A percentile compares a stretch with the other conserved stretches of the same genome.
Conservation (phyloP, 2,113 vertebrate species). For the Pangasianodon gigas region DNA sequence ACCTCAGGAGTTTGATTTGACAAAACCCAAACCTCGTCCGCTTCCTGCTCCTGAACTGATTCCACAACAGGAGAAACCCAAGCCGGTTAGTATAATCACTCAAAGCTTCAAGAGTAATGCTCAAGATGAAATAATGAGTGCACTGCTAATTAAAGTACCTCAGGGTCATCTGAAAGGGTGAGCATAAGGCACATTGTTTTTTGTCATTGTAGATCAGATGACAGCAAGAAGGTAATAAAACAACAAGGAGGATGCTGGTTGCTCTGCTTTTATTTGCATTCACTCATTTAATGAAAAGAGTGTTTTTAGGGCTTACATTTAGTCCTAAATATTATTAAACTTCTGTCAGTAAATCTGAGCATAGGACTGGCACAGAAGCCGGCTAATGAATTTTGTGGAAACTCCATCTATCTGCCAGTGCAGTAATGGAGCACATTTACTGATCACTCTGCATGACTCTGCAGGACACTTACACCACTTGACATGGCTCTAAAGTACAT, state of each 20-base stretch:
- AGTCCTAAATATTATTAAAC: neutral
- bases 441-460: neutral
- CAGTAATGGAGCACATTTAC: neutral
- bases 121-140: neutral
- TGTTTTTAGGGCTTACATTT: neutral
- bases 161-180: neutral
- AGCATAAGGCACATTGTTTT: neutral
- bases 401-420: neutral
- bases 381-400: neutral
- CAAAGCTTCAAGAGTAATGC: neutral
- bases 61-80: slow-evolving; percentile 70
- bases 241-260: neutral
- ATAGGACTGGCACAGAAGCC: neutral
- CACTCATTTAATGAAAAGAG: neutral
- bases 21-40: slow-evolving; percentile 73
- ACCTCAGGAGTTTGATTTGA: slow-evolving; percentile 83
- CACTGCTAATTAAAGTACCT: neutral
- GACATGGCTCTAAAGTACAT: neutral
- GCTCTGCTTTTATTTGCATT: neutral
- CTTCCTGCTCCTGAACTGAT: slow-evolving; percentile 73
- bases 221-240: neutral
- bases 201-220: neutral
- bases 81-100: slow-evolving; percentile 74
- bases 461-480: neutral
- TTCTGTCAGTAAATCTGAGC: neutral